Conservation (phyloP, 2,797 vertebrate genomes). For the Denticeps clupeoides region DNA sequence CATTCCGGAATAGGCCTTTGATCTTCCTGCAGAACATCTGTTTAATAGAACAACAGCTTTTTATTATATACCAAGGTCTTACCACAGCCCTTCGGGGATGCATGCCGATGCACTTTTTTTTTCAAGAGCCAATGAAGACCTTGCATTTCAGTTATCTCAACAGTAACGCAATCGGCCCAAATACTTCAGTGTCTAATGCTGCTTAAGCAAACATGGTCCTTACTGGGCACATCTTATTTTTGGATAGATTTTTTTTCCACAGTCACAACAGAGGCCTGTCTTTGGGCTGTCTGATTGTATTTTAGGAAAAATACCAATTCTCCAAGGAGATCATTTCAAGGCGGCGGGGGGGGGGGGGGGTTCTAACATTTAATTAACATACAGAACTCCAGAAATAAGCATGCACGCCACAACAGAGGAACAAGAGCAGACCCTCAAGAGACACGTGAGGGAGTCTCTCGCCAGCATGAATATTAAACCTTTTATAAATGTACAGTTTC, state of each 20-base stretch:
- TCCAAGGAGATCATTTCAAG: constrained; percentile 14
- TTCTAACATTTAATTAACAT: neutral
- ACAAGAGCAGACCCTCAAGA: no score
- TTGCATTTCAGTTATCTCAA: neutral
- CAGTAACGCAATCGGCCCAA: neutral
- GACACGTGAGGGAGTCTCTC: no score
- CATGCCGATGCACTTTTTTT: no score
- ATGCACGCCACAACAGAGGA: no score
- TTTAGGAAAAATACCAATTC: constrained; percentile 29
- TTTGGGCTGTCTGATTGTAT: constrained; percentile 38
- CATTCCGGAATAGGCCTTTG: no score
- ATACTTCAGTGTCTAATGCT: neutral
- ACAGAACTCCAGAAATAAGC: neutral
- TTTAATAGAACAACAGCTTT: no score
- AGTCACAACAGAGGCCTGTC: constrained; percentile 35
- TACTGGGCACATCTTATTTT: constrained; percentile 44
- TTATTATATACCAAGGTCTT: no score
- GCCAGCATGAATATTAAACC: no score
- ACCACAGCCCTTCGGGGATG: no score
- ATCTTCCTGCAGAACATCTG: no score
- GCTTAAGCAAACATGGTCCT: constrained; percentile 38
- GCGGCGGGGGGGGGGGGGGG: constrained; percentile 8
- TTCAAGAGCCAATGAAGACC: no score
- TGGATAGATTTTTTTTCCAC: constrained; percentile 44
- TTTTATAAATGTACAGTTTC: no score